Base-by-base conservation (phyloP, 2,888 invertebrate species). In the Eristalis pertinax region DNA sequence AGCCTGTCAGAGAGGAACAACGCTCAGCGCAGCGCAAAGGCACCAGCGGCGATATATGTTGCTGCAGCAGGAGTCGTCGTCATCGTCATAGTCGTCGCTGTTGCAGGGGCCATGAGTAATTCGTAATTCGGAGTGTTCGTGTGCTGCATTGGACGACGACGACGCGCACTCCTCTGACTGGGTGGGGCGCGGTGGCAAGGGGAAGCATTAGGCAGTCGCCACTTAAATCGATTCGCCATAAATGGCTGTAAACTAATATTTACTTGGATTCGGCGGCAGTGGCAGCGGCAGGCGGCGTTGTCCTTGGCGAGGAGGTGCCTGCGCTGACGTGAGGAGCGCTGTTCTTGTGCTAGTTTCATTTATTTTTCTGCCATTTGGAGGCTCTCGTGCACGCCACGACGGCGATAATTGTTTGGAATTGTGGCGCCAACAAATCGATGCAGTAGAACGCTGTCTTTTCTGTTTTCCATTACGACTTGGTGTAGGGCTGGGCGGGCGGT, bases 221-320 rank as follows among this genome's bases (percentile, higher is more conserved):
- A 70, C 63, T 69, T 63, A 83, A 78, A 83, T 86, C 78, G 75
- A 72, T 83, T 78, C 68, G 62, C 86, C 78, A 83, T 86, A 79
- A 86, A 86, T 78, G 86, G 86, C 75, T 63, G 78, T 83, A 86
- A 86, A 79, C 83, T 70, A 86, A 86, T 86, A 86, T 86, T 86
- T 75, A 60, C 70, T 63, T 74, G 73, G 60, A 65, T 76, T 63
- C 38, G 26, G 32, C 43, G n/a, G 43, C 1, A 1, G 15, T 2
- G 3, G 32, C 32, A 7, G 32, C 32, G 7, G 32, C 32, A 8
- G 32, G 32, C 32, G 32, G 50, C 19, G 50, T 19, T 19, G n/a
- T n/a, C 50, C 50, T 50, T 19, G 50, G 19, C 50, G 50, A 50
- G 50, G 50, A 50, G 50, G 19, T 50, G 43, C 41, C 41, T 41